Conservation (phyloP, 2,113 vertebrate species). For the Genyomyrus donnyi region DNA sequence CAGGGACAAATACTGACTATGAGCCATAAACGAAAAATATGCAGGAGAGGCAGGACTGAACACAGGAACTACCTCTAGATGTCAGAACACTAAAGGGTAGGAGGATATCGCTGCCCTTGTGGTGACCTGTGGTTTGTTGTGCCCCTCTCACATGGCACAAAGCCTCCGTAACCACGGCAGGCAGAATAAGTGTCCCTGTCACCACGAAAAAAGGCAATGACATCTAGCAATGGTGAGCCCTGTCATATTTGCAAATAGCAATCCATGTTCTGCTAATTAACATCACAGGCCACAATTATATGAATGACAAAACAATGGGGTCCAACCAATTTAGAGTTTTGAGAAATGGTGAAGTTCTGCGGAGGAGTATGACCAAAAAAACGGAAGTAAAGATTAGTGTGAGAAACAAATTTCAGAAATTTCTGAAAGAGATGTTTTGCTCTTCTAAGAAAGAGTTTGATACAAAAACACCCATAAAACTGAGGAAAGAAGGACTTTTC, state of each 20-base stretch:
- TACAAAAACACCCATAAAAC: background rate
- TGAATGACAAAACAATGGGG: background rate
- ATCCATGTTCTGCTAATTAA: background rate
- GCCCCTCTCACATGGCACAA: background rate
- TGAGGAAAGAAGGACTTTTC: too few relatives aligned
- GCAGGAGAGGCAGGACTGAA: background rate
- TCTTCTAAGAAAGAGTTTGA: background rate
- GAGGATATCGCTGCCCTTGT: background rate
- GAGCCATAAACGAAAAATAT: background rate
- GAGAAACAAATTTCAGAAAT: too few relatives aligned
- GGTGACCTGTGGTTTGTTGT: background rate
- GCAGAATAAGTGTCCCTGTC: background rate
- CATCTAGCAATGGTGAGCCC: background rate
- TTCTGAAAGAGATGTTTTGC: too few relatives aligned
- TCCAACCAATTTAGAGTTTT: background rate
- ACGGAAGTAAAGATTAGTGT: background rate
- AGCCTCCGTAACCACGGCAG: background rate
- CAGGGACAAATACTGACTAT: background rate
- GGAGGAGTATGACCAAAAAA: background rate
- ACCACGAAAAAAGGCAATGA: background rate
- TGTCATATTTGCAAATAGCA: background rate
- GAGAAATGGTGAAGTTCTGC: background rate
- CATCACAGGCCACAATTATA: background rate
- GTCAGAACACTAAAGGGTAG: background rate
- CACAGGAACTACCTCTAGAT: background rate